phyloP scores from a whole-genome alignment of 2,888 invertebrate genomes.

The Leptopilina myrica region DNA sequence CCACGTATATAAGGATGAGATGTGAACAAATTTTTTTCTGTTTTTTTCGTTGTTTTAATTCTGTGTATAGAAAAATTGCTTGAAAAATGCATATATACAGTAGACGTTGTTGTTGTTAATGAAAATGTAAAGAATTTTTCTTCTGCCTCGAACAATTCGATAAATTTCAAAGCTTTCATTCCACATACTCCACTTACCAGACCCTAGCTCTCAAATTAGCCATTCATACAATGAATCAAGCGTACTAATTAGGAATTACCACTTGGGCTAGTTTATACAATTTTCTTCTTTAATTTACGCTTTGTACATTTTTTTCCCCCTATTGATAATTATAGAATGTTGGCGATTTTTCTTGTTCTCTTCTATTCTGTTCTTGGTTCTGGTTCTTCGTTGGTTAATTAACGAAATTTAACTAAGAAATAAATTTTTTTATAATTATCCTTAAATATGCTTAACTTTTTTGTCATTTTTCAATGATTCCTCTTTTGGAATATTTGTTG shows the following conservation, averaged over 20 bases:
- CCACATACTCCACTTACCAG: not conserved
- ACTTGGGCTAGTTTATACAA: not conserved
- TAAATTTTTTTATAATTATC: too few species aligned
- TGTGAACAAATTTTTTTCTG: not conserved
- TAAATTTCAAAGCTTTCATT: constrained; percentile 13
- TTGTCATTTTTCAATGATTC: too few species aligned
- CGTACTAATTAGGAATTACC: constrained; percentile 11
- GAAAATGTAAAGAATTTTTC: not conserved
- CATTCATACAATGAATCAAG: constrained; percentile 14
- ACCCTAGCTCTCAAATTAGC: not conserved
- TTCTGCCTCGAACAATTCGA: not conserved
- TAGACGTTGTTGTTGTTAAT: too few species aligned
- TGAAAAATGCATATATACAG: too few species aligned
- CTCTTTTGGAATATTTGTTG: too few species aligned
- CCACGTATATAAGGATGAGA: too few species aligned
- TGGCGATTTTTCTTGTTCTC: not conserved
- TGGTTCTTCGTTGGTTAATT: too few species aligned
- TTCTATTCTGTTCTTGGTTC: not conserved
- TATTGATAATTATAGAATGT: not conserved
- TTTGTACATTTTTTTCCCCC: not conserved
- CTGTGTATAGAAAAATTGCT: too few species aligned
- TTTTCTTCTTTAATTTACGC: constrained; percentile 5
- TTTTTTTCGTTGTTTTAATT: too few species aligned
- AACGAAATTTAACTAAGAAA: too few species aligned
- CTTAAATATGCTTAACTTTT: too few species aligned